Percentiles rank a stretch among this genome's conserved stretches.
Conservation (phyloP, 2,797 vertebrate species). For the Morus bassanus region DNA sequence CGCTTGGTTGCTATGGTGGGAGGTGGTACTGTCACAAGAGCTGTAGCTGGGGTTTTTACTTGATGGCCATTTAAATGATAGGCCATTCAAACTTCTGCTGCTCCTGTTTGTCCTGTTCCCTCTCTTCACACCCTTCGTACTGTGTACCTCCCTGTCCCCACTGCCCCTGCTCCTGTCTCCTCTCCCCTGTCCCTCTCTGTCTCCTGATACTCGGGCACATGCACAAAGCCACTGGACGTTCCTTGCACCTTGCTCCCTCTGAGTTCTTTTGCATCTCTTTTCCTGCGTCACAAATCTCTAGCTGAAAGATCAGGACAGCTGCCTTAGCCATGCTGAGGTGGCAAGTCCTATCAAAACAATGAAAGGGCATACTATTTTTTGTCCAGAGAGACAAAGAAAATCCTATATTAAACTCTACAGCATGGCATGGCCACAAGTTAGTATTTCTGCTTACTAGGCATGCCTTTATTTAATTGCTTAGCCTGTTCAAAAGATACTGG, state of each 20-base stretch:
- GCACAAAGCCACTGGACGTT: neutral
- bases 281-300: neutral
- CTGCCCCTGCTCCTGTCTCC: neutral
- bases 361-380: neutral
- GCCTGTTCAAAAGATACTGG: neutral
- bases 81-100: neutral
- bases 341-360: neutral
- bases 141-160: neutral
- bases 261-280: neutral
- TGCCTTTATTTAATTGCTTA: neutral
- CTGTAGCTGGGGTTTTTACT: neutral
- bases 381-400: neutral
- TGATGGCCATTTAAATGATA: neutral
- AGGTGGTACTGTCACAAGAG: neutral
- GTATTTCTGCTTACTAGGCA: neutral
- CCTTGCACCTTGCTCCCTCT: neutral
- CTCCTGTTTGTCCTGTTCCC: neutral
- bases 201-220: neutral
- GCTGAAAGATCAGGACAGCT: neutral
- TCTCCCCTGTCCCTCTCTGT: neutral
- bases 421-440: neutral
- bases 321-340: neutral
- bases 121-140: neutral
- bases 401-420: neutral
- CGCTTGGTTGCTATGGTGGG: neutral